Conservation (phyloP, 2,113 vertebrate species). For the Odontophorus gujanensis region DNA sequence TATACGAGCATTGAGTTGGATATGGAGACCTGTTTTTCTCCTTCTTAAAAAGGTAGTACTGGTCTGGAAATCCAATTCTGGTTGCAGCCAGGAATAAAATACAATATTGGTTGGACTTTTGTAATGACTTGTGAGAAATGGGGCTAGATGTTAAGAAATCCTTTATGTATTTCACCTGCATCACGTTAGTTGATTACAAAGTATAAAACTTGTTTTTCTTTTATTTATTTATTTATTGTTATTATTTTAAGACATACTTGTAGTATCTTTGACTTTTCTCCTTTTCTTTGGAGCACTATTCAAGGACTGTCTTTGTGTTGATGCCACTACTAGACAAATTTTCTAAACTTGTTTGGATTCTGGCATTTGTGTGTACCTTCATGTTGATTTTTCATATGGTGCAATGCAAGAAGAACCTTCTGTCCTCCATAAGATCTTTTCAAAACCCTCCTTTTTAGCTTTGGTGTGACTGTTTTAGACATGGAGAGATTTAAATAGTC, state of each 20-base stretch:
- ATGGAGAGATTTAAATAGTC: conserved; percentile 20
- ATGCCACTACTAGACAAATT: neutral
- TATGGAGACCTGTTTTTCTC: neutral
- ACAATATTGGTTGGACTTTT: neutral
- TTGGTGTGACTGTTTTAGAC: neutral
- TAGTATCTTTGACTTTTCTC: neutral
- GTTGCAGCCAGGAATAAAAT: neutral
- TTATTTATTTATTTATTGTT: neutral
- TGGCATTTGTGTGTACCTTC: neutral
- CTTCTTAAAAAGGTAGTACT: neutral
- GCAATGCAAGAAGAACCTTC: neutral
- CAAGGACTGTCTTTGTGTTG: neutral
- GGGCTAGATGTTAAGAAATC: neutral
- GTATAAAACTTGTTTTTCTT: neutral
- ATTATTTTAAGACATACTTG: neutral
- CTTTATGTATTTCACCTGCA: neutral
- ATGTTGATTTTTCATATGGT: neutral
- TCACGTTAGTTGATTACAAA: neutral
- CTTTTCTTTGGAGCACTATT: neutral
- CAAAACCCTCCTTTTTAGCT: conserved; percentile 1
- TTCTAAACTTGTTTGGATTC: neutral
- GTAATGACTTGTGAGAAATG: neutral
- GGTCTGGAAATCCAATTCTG: neutral
- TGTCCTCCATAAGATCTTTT: conserved; percentile 23
- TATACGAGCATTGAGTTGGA: neutral